These are phyloP conservation scores for Hippocampus zosterae DNA, from an alignment of 2,113 vertebrate species.

Conservation along the genomic window DNA sequence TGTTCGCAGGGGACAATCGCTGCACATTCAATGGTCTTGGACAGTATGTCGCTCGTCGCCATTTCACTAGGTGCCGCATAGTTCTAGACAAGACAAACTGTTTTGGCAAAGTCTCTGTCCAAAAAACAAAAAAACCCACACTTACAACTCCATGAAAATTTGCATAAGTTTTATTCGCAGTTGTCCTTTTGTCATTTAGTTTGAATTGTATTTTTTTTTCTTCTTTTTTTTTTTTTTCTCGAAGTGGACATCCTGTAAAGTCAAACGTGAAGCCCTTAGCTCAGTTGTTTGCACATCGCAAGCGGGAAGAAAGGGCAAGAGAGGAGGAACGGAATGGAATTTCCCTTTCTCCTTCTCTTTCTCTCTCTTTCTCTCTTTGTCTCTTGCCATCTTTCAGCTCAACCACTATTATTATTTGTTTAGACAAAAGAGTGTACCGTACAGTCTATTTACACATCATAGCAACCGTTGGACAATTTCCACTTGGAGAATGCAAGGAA, in stretches of 20 bases:
- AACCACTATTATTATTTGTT: constrained; percentile 59
- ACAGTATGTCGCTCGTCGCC: constrained; percentile 29
- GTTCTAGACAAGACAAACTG: constrained; percentile 4
- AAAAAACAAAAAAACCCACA: constrained; percentile 50
- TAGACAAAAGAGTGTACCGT: constrained; percentile 68
- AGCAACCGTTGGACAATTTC: constrained; percentile 65
- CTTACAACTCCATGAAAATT: constrained; percentile 67
- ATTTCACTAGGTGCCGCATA: constrained; percentile 24
- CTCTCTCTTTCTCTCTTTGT: constrained; percentile 52
- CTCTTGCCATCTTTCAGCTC: constrained; percentile 44
- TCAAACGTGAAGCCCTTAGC: constrained; percentile 77
- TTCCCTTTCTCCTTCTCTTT: constrained; percentile 43
- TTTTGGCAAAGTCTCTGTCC: constrained; percentile 26
- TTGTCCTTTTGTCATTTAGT: constrained; percentile 69
- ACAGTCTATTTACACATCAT: constrained; percentile 77
- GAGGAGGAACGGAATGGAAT: constrained; percentile 48
- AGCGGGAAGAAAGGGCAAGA: constrained; percentile 60
- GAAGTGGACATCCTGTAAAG: constrained; percentile 74
- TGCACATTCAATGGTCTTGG: constrained; percentile 38
- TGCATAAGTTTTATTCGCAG: constrained; percentile 80
- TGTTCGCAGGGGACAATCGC: constrained; percentile 44
- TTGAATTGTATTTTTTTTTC: constrained; percentile 42
- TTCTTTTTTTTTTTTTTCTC: constrained; percentile 62
- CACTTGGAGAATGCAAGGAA: constrained; percentile 67
- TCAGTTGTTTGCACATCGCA: constrained; percentile 65